These are phyloP conservation scores for Neostethus bicornis DNA, from an alignment of 2,797 vertebrate genomes.

Conservation along the genomic window DNA sequence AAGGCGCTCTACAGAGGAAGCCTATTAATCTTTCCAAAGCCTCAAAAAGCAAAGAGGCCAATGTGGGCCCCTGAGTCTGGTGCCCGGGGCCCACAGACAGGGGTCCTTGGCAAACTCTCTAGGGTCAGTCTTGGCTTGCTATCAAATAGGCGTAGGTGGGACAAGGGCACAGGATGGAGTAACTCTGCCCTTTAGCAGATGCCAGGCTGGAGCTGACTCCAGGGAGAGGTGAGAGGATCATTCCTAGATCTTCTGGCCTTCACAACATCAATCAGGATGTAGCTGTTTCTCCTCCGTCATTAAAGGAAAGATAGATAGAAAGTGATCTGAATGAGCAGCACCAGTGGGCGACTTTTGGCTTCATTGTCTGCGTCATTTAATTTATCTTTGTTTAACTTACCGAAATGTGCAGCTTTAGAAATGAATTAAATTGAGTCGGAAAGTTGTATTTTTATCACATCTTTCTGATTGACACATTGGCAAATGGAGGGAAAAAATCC, in stretches of 20 bases:
- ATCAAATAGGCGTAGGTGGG: constrained; percentile 75
- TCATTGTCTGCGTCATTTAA: constrained; percentile 25
- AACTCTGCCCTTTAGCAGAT: constrained; percentile 81
- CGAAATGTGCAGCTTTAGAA: constrained; percentile 26
- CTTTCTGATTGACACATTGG: no score
- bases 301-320: constrained; percentile 50
- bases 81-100: constrained; percentile 63
- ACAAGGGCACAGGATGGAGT: constrained; percentile 68
- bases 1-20: constrained; percentile 71
- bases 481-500: no score
- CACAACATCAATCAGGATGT: constrained; percentile 59
- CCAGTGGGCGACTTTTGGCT: constrained; percentile 34
- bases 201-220: constrained; percentile 60
- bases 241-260: constrained; percentile 57
- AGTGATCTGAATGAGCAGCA: constrained; percentile 26
- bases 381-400: constrained; percentile 11
- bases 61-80: constrained; percentile 63
- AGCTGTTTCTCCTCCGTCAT: constrained; percentile 52
- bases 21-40: constrained; percentile 83
- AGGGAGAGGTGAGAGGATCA: constrained; percentile 64
- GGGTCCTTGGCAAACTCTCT: constrained; percentile 66
- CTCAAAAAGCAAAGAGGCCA: constrained; percentile 68
- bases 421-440: constrained; percentile 1
- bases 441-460: no score
- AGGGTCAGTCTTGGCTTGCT: constrained; percentile 75